phyloP scores from a whole-genome alignment of 2,113 vertebrate species.

The Dendropsophus ebraccatus region DNA sequence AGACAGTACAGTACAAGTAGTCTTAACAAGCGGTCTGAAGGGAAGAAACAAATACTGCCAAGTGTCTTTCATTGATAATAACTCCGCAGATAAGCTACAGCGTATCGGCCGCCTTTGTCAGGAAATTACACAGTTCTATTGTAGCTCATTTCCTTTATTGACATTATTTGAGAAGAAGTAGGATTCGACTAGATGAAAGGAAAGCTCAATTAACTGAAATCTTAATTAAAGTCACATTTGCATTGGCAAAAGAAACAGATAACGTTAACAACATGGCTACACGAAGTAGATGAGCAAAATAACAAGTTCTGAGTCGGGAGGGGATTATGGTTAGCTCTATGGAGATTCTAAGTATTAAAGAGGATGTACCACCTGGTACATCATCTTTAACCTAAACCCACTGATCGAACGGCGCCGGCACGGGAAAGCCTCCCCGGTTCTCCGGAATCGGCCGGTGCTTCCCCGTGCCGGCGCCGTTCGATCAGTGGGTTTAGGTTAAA shows the following conservation, averaged over 20 bases:
- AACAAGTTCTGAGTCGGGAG: background rate
- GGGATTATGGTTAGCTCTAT: background rate
- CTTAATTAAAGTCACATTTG: constrained; percentile 23
- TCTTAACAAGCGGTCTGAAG: constrained; percentile 43
- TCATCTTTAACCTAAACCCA: too few relatives aligned
- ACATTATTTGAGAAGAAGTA: background rate
- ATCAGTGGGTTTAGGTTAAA: too few relatives aligned
- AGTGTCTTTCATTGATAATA: constrained; percentile 49
- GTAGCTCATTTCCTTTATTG: constrained; percentile 16
- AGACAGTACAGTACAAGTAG: constrained; percentile 35
- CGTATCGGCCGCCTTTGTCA: background rate
- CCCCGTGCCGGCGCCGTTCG: too few relatives aligned
- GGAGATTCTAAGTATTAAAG: background rate
- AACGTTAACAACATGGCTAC: background rate
- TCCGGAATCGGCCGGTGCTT: too few relatives aligned
- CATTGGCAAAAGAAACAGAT: constrained; percentile 16
- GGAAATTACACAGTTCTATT: constrained; percentile 13
- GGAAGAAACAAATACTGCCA: constrained; percentile 25
- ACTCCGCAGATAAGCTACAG: constrained; percentile 16
- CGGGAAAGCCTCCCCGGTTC: too few relatives aligned
- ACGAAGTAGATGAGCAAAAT: background rate
- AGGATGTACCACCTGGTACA: too few relatives aligned
- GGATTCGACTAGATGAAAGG: constrained; percentile 1
- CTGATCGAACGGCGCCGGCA: too few relatives aligned
- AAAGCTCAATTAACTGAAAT: constrained; percentile 21